Base-by-base conservation (phyloP, 2,113 vertebrate genomes). In the Syrmaticus mikado region DNA sequence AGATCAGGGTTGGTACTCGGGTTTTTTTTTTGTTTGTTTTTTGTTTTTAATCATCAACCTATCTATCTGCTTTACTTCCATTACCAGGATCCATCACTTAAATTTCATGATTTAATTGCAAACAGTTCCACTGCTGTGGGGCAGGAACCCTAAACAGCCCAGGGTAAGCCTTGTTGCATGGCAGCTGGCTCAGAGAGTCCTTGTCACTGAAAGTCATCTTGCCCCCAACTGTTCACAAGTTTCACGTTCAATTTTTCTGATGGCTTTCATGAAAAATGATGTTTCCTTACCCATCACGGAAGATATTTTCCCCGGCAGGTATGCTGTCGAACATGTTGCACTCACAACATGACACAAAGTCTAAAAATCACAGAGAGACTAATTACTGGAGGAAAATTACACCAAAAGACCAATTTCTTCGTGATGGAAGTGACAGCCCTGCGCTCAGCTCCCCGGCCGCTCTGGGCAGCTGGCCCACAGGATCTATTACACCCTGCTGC, bases 281-380 rank as follows among this genome's bases (percentile, higher is more conserved):
- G 79, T 85, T 94, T 95, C 94, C 96, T 94, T 89, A 61, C 85
- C 96, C 96, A 83, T 81, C 85, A 48, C 25, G 46, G 96, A 74
- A 94, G 92, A 90, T 90, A 79, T 82, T 85, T 70, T 90, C 95
- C 97, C 97, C 96, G 67, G 95, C 97, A 97, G 97, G 97, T 97
- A 96, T 57, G 91, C 97, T 97, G 96, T 97, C 77, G 83, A 97
- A 97, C 97, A 94, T 72, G 97, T 94, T 97, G 97, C 97, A 94
- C 87, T 97, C 97, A 87, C 98, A 93, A 95, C 97, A 95, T 94
- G 97, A 97, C 97, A 96, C 85, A 17, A 81, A 96, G 94, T 62
- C 95, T 97, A 94, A 97, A 80, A 98, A 96, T 97, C 98, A 97
- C 97, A 96, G 97, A 97, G 98, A 98, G 97, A 98, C 97, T 98